phyloP scores from a whole-genome alignment of 2,888 invertebrate species.

The Ypsolopha sequella region DNA sequence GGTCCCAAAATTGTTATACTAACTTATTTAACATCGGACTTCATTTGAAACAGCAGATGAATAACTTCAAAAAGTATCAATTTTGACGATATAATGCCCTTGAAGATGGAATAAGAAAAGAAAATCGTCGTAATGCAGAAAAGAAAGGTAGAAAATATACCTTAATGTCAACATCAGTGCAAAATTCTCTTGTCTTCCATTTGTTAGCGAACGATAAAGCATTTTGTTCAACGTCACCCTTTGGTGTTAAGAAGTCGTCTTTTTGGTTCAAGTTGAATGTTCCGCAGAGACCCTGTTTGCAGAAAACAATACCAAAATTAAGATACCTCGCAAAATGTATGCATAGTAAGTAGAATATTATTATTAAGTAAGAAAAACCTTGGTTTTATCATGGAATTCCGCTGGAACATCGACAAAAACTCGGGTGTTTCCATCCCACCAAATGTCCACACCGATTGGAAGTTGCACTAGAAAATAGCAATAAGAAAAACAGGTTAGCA shows the following conservation, averaged over 20 bases:
- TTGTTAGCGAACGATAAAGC: constrained; percentile 87
- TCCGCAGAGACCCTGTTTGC: constrained; percentile 84
- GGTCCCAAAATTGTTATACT: too few relatives aligned
- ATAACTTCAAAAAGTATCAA: too few relatives aligned
- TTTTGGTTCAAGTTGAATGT: constrained; percentile 90
- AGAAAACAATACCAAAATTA: neutral
- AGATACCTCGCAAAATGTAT: too few relatives aligned
- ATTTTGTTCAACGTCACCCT: constrained; percentile 86
- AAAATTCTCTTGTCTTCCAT: constrained; percentile 84
- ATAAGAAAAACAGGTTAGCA: too few relatives aligned
- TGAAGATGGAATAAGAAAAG: too few relatives aligned
- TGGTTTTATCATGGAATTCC: constrained; percentile 75
- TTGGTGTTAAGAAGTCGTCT: constrained; percentile 90
- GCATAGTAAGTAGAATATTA: too few relatives aligned
- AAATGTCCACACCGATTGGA: constrained; percentile 80
- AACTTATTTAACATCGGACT: too few relatives aligned
- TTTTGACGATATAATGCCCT: too few relatives aligned
- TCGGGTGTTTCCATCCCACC: constrained; percentile 92
- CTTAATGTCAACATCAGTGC: too few relatives aligned
- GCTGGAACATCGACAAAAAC: constrained; percentile 87
- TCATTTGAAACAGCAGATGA: too few relatives aligned
- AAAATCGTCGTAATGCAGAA: too few relatives aligned
- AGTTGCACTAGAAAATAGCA: constrained; percentile 72
- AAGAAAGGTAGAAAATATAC: too few relatives aligned
- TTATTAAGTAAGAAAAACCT: constrained; percentile 43